These are phyloP conservation scores for Zosterops borbonicus DNA, from an alignment of 2,113 vertebrate genomes.

Conservation along the genomic window DNA sequence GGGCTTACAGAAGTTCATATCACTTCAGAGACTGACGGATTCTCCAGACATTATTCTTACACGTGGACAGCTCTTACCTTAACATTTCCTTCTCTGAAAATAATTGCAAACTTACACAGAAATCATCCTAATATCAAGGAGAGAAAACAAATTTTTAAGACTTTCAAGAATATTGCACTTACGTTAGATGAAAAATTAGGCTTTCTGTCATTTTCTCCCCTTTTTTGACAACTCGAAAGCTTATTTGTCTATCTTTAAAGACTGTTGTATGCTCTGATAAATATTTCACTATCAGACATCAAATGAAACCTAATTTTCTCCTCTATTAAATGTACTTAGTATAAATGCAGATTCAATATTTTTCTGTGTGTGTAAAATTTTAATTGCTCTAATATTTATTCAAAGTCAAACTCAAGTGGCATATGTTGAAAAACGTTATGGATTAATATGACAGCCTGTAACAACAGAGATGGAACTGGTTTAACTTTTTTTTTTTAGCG, in stretches of 20 bases:
- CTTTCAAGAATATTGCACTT: background rate
- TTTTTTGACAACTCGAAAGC: background rate
- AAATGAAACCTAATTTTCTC: slow-evolving; percentile 16
- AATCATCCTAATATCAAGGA: background rate
- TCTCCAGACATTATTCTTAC: background rate
- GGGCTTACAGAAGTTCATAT: background rate
- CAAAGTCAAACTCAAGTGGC: background rate
- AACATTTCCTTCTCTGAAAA: background rate
- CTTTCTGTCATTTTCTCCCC: background rate
- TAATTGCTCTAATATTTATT: background rate
- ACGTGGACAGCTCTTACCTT: background rate
- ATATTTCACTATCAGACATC: background rate
- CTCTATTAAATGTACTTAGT: background rate
- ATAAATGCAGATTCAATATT: background rate
- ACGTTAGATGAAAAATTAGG: background rate
- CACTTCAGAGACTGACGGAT: fast-evolving
- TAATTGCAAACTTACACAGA: background rate
- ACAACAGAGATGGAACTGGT: background rate
- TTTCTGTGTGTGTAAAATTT: background rate
- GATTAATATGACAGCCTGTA: background rate
- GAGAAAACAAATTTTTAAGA: background rate
- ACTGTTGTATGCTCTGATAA: background rate
- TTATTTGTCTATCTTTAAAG: background rate
- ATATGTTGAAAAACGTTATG: background rate
- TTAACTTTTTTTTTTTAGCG: background rate